A percentile compares a stretch with the other conserved stretches of the same genome.
These are phyloP conservation scores for Imbricaverruca yamaguchii DNA, from an alignment of 2,888 invertebrate genomes.

Conservation along the genomic window DNA sequence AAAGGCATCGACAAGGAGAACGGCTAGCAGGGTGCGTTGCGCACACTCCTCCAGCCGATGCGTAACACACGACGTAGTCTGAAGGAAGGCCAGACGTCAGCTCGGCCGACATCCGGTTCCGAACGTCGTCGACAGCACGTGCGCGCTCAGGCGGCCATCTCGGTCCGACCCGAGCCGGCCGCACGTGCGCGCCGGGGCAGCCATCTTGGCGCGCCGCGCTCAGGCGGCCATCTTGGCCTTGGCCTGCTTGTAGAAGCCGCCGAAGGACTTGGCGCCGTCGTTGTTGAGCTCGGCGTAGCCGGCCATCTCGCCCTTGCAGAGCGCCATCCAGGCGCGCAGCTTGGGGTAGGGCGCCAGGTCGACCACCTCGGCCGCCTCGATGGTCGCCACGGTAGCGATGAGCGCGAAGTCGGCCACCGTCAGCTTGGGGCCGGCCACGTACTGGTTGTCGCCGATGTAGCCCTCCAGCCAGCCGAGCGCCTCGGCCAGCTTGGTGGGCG, in stretches of 20 bases:
- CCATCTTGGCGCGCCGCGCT: not conserved
- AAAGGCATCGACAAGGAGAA: too few relatives aligned
- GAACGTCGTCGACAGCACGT: too few relatives aligned
- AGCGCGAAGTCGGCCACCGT: constrained; percentile 71
- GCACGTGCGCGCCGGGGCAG: not conserved
- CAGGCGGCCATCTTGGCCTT: constrained; percentile 28
- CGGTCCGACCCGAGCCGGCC: too few relatives aligned
- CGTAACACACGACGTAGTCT: too few relatives aligned
- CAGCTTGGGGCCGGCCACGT: constrained; percentile 60
- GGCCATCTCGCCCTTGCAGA: constrained; percentile 51
- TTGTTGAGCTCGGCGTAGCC: constrained; percentile 49
- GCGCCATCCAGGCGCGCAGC: constrained; percentile 55
- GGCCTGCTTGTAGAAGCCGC: constrained; percentile 30
- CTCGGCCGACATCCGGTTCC: too few relatives aligned
- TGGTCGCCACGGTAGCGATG: constrained; percentile 59
- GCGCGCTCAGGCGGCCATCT: too few relatives aligned
- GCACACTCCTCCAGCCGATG: too few relatives aligned
- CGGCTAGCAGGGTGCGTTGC: too few relatives aligned
- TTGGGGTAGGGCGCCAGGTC: constrained; percentile 63
- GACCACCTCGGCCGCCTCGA: constrained; percentile 45
- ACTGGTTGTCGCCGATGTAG: constrained; percentile 63
- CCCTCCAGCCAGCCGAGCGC: constrained; percentile 60
- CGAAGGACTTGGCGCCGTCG: constrained; percentile 35
- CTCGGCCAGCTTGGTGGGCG: constrained; percentile 58
- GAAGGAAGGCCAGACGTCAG: too few relatives aligned